Percentiles rank a stretch among this genome's conserved stretches.
These are phyloP conservation scores for Drosophila siamana DNA, from an alignment of 2,888 invertebrate species.

Conservation along the genomic window DNA sequence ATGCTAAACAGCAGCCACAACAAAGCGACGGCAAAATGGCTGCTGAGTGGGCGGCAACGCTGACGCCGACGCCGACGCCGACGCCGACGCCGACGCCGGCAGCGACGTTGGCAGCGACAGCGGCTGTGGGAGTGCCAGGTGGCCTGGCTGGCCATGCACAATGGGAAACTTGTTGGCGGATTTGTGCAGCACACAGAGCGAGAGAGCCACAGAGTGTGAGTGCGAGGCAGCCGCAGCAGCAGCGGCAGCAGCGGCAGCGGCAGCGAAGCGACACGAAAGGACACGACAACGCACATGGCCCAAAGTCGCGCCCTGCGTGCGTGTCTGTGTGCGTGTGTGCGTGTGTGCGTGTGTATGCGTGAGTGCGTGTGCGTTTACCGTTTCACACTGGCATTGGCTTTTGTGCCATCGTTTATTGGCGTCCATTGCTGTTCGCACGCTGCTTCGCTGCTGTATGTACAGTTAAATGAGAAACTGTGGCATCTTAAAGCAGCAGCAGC, in stretches of 20 bases:
- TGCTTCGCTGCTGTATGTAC: constrained; percentile 63
- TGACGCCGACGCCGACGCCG: neutral
- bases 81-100: constrained; percentile 2
- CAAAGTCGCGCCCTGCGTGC: constrained; percentile 40
- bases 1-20: constrained; percentile 56
- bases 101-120: neutral
- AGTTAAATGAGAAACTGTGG: constrained; percentile 40
- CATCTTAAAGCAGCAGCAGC: constrained; percentile 53
- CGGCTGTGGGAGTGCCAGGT: constrained; percentile 37
- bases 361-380: constrained; percentile 50
- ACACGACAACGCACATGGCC: constrained; percentile 70
- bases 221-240: constrained; percentile 19
- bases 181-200: constrained; percentile 67
- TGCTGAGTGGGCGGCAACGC: constrained; percentile 33
- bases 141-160: constrained; percentile 65
- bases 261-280: constrained; percentile 44
- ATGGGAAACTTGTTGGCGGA: constrained; percentile 82
- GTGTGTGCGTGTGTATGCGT: constrained; percentile 27
- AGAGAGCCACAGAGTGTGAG: neutral
- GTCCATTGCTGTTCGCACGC: constrained; percentile 65
- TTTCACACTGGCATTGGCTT: constrained; percentile 60
- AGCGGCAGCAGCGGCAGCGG: constrained; percentile 17
- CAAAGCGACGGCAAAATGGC: constrained; percentile 61
- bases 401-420: constrained; percentile 66
- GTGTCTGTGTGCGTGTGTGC: constrained; percentile 19